Conservation (phyloP, 2,888 invertebrate genomes). For the Terebella lapidaria region DNA sequence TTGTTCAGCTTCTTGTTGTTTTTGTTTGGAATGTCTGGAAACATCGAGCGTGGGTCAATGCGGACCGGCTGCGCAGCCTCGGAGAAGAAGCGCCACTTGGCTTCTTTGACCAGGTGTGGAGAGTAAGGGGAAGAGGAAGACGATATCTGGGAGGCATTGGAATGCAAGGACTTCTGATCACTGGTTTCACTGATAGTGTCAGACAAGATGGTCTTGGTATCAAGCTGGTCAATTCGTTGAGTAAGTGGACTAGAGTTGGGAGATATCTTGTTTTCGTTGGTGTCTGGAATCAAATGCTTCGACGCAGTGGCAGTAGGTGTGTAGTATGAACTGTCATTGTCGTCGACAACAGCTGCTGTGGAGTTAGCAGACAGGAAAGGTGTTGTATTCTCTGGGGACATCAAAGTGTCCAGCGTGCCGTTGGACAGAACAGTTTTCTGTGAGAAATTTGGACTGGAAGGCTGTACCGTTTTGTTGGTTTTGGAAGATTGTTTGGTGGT, state of each 20-base stretch:
- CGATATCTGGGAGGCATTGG: background rate
- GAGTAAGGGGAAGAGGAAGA: constrained; percentile 2
- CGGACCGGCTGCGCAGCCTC: constrained; percentile 27
- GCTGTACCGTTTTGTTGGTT: too few species aligned
- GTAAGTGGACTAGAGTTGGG: background rate
- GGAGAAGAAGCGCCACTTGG: constrained; percentile 27
- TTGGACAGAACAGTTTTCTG: too few species aligned
- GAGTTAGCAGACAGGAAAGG: too few species aligned
- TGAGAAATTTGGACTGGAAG: background rate
- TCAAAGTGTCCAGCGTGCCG: too few species aligned
- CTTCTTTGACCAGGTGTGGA: constrained; percentile 18
- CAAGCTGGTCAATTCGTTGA: background rate
- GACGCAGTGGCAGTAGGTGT: constrained; percentile 11
- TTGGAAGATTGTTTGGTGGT: background rate
- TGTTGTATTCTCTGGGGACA: too few species aligned
- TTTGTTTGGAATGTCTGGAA: constrained; percentile 5
- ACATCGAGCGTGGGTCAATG: constrained; percentile 22
- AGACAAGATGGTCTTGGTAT: background rate
- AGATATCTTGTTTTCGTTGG: background rate
- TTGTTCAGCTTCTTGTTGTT: background rate
- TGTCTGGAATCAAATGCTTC: background rate
- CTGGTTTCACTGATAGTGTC: constrained; percentile 7
- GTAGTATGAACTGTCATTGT: constrained; percentile 16
- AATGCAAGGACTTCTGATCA: constrained; percentile 8
- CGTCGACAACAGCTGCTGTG: too few species aligned